Percentiles rank a stretch among this genome's conserved stretches.
phyloP scores from a whole-genome alignment of 1,140 invertebrate species.

The Caerostris darwini region DNA sequence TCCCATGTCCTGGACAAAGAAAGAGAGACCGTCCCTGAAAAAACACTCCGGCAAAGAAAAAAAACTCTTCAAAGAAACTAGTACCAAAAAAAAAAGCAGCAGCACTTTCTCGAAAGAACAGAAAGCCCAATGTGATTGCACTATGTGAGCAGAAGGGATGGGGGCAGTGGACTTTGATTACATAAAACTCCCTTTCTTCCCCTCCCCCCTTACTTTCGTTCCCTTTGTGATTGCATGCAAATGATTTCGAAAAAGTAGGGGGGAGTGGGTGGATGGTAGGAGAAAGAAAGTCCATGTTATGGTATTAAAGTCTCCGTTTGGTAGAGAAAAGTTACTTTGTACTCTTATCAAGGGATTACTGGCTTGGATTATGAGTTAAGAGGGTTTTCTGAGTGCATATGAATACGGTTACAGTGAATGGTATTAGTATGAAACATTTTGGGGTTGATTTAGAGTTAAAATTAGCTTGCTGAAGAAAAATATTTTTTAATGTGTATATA shows the following conservation, averaged over 20 bases:
- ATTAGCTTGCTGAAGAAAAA: too few relatives aligned
- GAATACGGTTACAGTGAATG: neutral
- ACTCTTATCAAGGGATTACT: slow-evolving; percentile 9
- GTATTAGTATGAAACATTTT: too few relatives aligned
- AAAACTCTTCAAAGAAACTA: neutral
- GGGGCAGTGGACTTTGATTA: slow-evolving; percentile 67
- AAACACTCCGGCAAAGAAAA: slow-evolving; percentile 21
- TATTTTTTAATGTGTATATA: too few relatives aligned
- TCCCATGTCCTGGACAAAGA: neutral
- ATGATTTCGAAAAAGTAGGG: slow-evolving; percentile 29
- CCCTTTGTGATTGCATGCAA: slow-evolving; percentile 67
- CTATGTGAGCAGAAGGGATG: neutral
- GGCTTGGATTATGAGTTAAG: neutral
- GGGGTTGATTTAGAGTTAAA: too few relatives aligned
- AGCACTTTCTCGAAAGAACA: slow-evolving; percentile 22
- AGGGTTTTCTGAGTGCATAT: neutral
- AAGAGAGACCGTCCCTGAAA: slow-evolving; percentile 29
- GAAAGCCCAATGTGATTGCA: slow-evolving; percentile 55
- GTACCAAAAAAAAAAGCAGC: neutral
- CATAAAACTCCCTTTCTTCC: slow-evolving; percentile 8
- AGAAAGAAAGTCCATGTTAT: slow-evolving; percentile 33
- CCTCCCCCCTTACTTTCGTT: neutral
- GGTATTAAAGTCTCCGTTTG: slow-evolving; percentile 9
- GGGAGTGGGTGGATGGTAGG: neutral
- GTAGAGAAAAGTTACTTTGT: slow-evolving; percentile 8